Percentiles rank a stretch among this genome's conserved stretches.
phyloP scores from a whole-genome alignment of 2,113 vertebrate species.

The Lota lota region DNA sequence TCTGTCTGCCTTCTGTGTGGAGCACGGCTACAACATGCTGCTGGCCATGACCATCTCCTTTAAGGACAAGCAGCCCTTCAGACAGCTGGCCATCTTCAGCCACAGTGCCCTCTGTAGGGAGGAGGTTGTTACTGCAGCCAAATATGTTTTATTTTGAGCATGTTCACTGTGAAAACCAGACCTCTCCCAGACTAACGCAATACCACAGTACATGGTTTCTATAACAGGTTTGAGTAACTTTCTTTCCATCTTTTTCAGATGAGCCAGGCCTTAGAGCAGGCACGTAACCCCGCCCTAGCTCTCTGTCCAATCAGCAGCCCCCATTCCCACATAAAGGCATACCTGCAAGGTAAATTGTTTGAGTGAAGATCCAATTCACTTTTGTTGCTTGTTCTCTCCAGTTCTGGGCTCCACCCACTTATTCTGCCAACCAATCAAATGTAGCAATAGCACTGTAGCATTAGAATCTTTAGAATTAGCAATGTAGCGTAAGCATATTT shows the following conservation, averaged over 20 bases:
- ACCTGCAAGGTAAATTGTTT: slow-evolving; percentile 75
- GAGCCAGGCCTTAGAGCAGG: slow-evolving; percentile 77
- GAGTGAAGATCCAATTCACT: too few relatives aligned
- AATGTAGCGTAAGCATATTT: too few relatives aligned
- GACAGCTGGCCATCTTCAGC: slow-evolving; percentile 84
- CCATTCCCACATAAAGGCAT: slow-evolving; percentile 72
- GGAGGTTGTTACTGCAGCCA: slow-evolving; percentile 52
- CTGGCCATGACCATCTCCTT: slow-evolving; percentile 86
- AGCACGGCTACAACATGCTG: slow-evolving; percentile 67
- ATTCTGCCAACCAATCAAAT: too few relatives aligned
- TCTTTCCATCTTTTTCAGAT: slow-evolving; percentile 62
- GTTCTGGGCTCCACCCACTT: too few relatives aligned
- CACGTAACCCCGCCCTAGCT: slow-evolving; percentile 65
- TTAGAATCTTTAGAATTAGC: too few relatives aligned
- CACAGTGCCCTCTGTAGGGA: slow-evolving; percentile 55
- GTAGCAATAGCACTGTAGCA: too few relatives aligned
- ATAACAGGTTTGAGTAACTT: too few relatives aligned
- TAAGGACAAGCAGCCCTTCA: slow-evolving; percentile 72
- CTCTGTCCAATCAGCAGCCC: slow-evolving; percentile 71
- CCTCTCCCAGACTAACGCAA: background rate
- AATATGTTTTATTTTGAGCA: background rate
- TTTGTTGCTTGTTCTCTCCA: too few relatives aligned
- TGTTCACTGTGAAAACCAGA: background rate
- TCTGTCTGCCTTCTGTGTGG: slow-evolving; percentile 78
- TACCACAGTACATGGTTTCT: too few relatives aligned